Evolutionary conservation across 35 echinoderm and acorn worm genomes (phyloP).

Genomic region (Antedon bifida): DNA sequence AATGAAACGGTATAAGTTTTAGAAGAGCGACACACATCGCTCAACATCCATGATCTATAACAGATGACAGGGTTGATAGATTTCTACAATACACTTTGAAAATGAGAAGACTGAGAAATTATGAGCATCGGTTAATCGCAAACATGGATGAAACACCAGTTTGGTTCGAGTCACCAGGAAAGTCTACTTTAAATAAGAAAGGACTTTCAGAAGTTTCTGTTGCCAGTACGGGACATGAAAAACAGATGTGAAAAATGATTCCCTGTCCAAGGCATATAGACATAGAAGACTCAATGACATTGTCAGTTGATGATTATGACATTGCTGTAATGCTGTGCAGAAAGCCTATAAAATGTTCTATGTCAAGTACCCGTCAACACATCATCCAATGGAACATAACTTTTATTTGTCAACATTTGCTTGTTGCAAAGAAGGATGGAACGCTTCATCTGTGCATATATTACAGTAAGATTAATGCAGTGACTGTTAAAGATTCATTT

Average conservation of each 20-base stretch:
- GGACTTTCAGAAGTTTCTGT: neutral
- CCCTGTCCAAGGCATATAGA: too few relatives aligned
- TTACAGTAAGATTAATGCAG: neutral
- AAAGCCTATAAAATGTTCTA: too few relatives aligned
- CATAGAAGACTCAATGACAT: too few relatives aligned
- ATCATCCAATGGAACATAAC: too few relatives aligned
- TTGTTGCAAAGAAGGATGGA: neutral
- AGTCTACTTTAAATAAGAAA: neutral
- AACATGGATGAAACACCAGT: slow-evolving; percentile 15
- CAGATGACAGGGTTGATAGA: neutral
- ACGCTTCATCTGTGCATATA: neutral
- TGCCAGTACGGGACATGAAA: neutral
- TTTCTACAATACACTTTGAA: neutral
- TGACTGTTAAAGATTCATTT: neutral
- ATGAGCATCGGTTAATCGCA: neutral
- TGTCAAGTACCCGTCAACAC: too few relatives aligned
- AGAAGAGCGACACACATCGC: neutral
- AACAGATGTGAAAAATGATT: too few relatives aligned
- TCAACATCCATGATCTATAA: neutral
- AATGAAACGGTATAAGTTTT: neutral
- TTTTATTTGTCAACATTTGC: too few relatives aligned
- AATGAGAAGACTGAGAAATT: neutral
- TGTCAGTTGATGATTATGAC: too few relatives aligned
- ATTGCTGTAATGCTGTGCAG: too few relatives aligned
- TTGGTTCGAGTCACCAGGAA: neutral